These are phyloP conservation scores for Sinocyclocheilus anophthalmus DNA, from an alignment of 2,113 vertebrate genomes.

Conservation along the genomic window DNA sequence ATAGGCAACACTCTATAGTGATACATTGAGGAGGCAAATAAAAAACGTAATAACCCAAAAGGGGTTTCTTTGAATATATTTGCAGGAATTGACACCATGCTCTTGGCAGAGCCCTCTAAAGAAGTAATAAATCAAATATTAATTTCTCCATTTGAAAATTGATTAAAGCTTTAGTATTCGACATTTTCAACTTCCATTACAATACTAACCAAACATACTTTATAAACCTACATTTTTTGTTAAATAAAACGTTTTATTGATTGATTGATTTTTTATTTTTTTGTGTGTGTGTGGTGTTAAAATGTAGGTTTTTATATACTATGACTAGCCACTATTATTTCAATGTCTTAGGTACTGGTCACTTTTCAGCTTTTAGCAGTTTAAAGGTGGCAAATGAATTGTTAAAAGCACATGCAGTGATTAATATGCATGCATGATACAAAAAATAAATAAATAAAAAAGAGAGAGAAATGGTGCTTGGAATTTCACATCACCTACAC, in stretches of 20 bases:
- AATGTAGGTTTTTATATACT: background rate
- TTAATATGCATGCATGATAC: background rate
- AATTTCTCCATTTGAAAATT: background rate
- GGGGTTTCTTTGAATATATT: no score
- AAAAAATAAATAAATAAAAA: no score
- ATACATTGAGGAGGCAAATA: no score
- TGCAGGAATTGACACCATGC: background rate
- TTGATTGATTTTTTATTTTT: no score
- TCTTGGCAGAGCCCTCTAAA: background rate
- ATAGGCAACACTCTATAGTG: no score
- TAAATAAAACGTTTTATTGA: no score
- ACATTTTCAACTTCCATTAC: background rate
- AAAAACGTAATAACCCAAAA: no score
- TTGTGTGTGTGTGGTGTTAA: background rate
- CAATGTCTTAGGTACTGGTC: background rate
- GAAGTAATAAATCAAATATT: background rate
- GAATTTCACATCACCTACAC: background rate
- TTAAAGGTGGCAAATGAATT: background rate
- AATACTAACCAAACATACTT: background rate
- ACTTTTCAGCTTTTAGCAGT: background rate
- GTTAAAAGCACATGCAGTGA: background rate
- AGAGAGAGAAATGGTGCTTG: background rate
- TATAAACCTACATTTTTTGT: background rate
- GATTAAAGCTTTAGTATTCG: no score
- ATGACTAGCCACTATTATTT: background rate